These are phyloP conservation scores for Thalassophryne amazonica DNA, from an alignment of 2,797 vertebrate species.

Conservation along the genomic window DNA sequence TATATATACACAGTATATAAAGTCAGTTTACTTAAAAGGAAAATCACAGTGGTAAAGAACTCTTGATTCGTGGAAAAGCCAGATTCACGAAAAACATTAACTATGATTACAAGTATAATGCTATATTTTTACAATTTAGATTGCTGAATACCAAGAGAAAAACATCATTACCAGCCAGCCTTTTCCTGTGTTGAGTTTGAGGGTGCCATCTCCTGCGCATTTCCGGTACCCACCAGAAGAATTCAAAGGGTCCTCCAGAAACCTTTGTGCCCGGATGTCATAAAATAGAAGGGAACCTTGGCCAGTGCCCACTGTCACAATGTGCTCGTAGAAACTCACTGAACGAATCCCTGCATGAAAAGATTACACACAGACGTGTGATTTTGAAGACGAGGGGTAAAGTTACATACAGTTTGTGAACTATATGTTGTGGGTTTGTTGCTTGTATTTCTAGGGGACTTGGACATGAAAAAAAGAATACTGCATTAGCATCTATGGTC, in stretches of 20 bases:
- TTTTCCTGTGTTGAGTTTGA: conserved; percentile 92
- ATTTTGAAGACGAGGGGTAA: neutral
- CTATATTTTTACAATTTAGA: neutral
- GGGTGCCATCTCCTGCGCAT: conserved; percentile 85
- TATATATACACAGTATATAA: no score
- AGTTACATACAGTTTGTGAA: no score
- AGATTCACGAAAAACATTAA: no score
- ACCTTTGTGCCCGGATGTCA: conserved; percentile 94
- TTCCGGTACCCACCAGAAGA: conserved; percentile 76
- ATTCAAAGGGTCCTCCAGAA: conserved; percentile 84
- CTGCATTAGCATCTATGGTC: no score
- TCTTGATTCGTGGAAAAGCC: no score
- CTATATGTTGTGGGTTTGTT: no score
- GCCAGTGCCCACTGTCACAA: conserved; percentile 97
- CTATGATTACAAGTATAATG: neutral
- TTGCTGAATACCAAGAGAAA: neutral
- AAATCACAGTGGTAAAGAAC: no score
- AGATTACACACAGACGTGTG: conserved; percentile 2
- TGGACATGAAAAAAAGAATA: no score
- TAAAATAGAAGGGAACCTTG: conserved; percentile 96
- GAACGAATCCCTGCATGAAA: conserved; percentile 90
- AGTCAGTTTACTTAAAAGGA: no score
- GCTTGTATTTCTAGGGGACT: no score
- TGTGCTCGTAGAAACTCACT: conserved; percentile 98
- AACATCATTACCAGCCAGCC: conserved; percentile 89